These are phyloP conservation scores for Pristionchus exspectatus DNA, from an alignment of 2,888 invertebrate genomes.

Conservation along the genomic window DNA sequence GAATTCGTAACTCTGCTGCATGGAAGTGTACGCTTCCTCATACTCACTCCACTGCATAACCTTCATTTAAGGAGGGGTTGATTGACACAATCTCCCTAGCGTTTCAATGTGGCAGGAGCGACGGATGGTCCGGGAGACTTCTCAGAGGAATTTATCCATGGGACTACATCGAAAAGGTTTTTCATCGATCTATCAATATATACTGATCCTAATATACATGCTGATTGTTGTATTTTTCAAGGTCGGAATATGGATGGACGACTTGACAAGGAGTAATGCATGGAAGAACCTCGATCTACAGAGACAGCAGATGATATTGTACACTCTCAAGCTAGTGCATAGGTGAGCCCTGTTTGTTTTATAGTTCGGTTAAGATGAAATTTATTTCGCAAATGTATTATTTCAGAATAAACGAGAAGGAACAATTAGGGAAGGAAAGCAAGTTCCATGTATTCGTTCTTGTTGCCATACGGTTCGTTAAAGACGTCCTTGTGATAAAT, in stretches of 20 bases:
- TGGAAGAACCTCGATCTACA: constrained; percentile 45
- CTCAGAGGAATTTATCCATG: constrained; percentile 97
- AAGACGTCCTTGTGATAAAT: background rate
- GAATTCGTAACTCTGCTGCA: constrained; percentile 44
- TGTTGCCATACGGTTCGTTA: constrained; percentile 88
- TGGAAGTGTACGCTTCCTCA: constrained; percentile 20
- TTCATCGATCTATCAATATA: background rate
- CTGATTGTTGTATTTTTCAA: background rate
- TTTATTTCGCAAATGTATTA: constrained; percentile 36
- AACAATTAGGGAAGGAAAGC: constrained; percentile 95
- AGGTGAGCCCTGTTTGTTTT: background rate
- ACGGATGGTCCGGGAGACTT: constrained; percentile 88
- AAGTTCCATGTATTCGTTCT: constrained; percentile 97
- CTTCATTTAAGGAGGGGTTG: constrained; percentile 20
- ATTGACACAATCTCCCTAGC: constrained; percentile 22
- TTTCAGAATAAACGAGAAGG: constrained; percentile 89
- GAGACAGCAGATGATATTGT: constrained; percentile 49
- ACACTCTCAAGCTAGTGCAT: constrained; percentile 32
- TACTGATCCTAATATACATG: background rate
- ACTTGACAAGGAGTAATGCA: constrained; percentile 16
- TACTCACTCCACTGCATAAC: background rate
- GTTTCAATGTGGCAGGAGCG: constrained; percentile 55
- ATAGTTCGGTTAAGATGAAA: too few species aligned
- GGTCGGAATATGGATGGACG: constrained; percentile 47
- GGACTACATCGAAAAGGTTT: constrained; percentile 92